phyloP scores from a whole-genome alignment of 2,888 invertebrate genomes.

The Digitonthophagus gazella region DNA sequence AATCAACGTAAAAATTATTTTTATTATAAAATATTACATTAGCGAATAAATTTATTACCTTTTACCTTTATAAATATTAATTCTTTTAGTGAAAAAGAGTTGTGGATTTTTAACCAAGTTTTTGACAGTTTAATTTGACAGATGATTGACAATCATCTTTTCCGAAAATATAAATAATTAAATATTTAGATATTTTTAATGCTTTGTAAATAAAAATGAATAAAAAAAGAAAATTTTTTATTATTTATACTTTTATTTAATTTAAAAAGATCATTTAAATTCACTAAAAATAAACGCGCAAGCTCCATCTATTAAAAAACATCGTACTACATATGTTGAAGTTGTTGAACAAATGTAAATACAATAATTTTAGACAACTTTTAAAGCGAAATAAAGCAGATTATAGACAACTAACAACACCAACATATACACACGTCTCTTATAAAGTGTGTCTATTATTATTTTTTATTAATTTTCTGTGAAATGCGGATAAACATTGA shows the following conservation, averaged over 20 bases:
- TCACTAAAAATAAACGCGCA: too few relatives aligned
- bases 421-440: not conserved
- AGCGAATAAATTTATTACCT: too few relatives aligned
- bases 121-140: not conserved
- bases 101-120: not conserved
- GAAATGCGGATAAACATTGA: not conserved
- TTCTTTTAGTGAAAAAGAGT: constrained; percentile 1
- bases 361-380: not conserved
- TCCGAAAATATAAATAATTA: too few relatives aligned
- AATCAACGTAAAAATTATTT: not conserved
- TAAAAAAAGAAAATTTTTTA: too few relatives aligned
- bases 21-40: too few relatives aligned
- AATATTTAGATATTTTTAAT: too few relatives aligned
- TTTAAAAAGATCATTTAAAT: too few relatives aligned
- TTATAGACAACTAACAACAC: not conserved
- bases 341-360: too few relatives aligned
- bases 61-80: constrained; percentile 8
- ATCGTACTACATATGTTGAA: too few relatives aligned
- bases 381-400: not conserved
- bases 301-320: too few relatives aligned
- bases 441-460: not conserved
- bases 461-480: not conserved
- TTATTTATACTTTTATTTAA: too few relatives aligned
- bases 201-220: too few relatives aligned
- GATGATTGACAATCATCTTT: not conserved